Base-by-base conservation (phyloP, 1,140 invertebrate genomes). In the Trichoplusia ni region DNA sequence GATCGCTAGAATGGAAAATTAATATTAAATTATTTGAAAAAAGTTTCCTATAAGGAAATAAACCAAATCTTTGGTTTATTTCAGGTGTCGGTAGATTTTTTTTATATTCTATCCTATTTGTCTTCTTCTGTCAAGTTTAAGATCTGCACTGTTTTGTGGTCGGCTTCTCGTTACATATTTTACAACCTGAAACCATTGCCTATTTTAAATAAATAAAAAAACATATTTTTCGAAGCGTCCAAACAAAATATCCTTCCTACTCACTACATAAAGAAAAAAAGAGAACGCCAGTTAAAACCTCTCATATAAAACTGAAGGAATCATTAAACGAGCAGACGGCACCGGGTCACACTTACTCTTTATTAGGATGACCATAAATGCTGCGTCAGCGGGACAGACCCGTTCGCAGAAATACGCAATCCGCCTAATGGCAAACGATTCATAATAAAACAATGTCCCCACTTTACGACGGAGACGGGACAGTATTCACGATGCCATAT, bases 401-500 rank as follows among this genome's bases (percentile, higher is more conserved):
- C 53, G 35, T 33, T 40, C 14, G 44, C 38, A n/a, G 40, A 63
- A 66, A 67, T 64, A 40, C 64, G 60, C 70, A 76, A 76, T 76
- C 62, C 71, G 23, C 25, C 68, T 73, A 76, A 76, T 73, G 68
- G 73, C 56, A 31, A 29, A 65, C 68, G 73, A 75, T 75, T 70
- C 71, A 76, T 73, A 75, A 72, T 67, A 76, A 76, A 76, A 73
- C 71, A 75, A 75, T 64, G 59, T 61, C 31, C 53, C 47, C 63
- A 59, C 40, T 73, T 69, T 72, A 65, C 59, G 56, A 60, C 46
- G 56, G 40, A 42, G 33, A 35, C 35, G 56, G 6, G 46, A 18
- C 27, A 31, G 11, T 53, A 51, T 66, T 64, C 53, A 44, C 46
- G 46, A 51, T 47, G 35, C 59, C 54, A 60, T 46, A 46, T 58